Evolutionary conservation across 2,888 invertebrate genomes (phyloP).

Genomic region (Drosophila borealis): DNA sequence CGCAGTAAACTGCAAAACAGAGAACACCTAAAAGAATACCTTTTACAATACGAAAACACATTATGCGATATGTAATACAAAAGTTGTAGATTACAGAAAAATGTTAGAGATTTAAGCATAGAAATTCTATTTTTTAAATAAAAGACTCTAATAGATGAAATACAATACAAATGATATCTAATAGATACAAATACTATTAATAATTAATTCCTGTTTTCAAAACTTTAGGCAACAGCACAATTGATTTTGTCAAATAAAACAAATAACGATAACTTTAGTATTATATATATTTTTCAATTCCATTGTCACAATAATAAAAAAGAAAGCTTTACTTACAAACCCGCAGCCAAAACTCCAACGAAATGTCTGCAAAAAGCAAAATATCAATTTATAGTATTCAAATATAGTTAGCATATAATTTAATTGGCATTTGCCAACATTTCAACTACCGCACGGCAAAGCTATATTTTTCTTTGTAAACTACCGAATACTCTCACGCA

Average conservation of each 20-base stretch:
- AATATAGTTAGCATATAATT: conserved; percentile 56
- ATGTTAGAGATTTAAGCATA: conserved; percentile 69
- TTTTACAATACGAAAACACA: conserved; percentile 54
- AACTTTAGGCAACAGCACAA: conserved; percentile 62
- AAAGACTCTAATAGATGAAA: conserved; percentile 77
- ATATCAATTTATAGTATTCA: conserved; percentile 37
- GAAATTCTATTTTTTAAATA: conserved; percentile 78
- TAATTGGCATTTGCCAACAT: conserved; percentile 40
- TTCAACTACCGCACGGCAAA: conserved; percentile 55
- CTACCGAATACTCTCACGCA: conserved; percentile 78
- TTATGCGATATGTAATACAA: conserved; percentile 64
- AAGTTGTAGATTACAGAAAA: conserved; percentile 64
- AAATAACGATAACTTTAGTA: conserved; percentile 45
- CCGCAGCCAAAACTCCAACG: conserved; percentile 51
- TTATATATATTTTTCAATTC: conserved; percentile 65
- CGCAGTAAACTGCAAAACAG: conserved; percentile 75
- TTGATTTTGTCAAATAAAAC: conserved; percentile 58
- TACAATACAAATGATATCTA: conserved; percentile 63
- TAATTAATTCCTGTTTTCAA: conserved; percentile 64
- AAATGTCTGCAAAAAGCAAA: conserved; percentile 39
- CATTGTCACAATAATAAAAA: conserved; percentile 52
- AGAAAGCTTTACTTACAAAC: conserved; percentile 66
- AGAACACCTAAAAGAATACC: conserved; percentile 68
- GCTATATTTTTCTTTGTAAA: conserved; percentile 60
- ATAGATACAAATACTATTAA: conserved; percentile 57